phyloP scores from a whole-genome alignment of 2,888 invertebrate genomes.

The Notodonta ziczac region DNA sequence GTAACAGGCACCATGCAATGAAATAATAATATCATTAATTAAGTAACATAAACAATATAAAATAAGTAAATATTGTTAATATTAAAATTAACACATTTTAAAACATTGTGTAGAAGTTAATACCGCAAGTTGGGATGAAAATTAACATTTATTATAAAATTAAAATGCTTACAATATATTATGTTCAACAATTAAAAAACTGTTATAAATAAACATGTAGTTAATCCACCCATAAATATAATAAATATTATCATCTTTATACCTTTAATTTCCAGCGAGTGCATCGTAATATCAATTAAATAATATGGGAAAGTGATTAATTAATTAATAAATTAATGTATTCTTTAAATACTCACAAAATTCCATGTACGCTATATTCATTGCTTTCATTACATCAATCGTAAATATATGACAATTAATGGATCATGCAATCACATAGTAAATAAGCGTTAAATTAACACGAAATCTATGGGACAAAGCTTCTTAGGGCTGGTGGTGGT shows the following conservation, averaged over 20 bases:
- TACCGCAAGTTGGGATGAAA: too few relatives aligned
- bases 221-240: constrained; percentile 3
- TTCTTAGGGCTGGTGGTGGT: constrained; percentile 43
- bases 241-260: constrained; percentile 15
- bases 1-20: constrained; percentile 36
- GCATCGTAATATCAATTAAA: constrained; percentile 28
- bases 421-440: constrained; percentile 22
- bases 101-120: not conserved
- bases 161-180: not conserved
- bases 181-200: not conserved
- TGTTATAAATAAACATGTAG: constrained; percentile 8
- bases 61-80: not conserved
- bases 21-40: constrained; percentile 8
- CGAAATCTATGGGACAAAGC: constrained; percentile 72
- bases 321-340: constrained; percentile 12
- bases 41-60: not conserved
- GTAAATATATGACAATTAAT: constrained; percentile 15
- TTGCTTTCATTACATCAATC: constrained; percentile 16
- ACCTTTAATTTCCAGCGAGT: constrained; percentile 31
- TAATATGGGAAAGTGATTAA: constrained; percentile 27
- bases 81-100: not conserved
- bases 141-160: too few relatives aligned
- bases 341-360: constrained; percentile 29
- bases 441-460: constrained; percentile 72
- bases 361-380: constrained; percentile 30